Percentiles rank a stretch among this genome's conserved stretches.
These are phyloP conservation scores for Drosophila mercatorum DNA, from an alignment of 2,888 invertebrate species.

Conservation along the genomic window DNA sequence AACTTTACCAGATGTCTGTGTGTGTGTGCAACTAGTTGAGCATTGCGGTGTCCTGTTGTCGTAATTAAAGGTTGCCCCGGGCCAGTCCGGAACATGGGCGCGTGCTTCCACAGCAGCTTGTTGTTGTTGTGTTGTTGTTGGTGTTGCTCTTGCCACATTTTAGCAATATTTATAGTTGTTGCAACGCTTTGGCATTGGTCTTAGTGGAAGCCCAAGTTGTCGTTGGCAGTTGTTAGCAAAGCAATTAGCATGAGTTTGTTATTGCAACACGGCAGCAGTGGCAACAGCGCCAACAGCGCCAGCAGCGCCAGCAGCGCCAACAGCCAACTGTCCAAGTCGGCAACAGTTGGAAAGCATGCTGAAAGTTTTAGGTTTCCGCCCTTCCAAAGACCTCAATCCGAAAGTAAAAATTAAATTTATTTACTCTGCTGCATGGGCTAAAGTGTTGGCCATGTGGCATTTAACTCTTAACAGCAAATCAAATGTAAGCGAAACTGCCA, in stretches of 20 bases:
- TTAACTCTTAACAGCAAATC: constrained; percentile 65
- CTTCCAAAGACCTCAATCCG: constrained; percentile 18
- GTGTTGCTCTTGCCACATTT: constrained; percentile 48
- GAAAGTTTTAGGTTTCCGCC: constrained; percentile 50
- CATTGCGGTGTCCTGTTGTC: constrained; percentile 54
- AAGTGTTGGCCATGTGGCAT: constrained; percentile 67
- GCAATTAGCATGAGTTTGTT: constrained; percentile 79
- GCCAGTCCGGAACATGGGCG: constrained; percentile 37
- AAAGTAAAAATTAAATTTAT: constrained; percentile 73
- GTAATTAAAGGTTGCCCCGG: constrained; percentile 72
- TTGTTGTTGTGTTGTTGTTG: constrained; percentile 21
- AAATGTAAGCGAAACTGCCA: constrained; percentile 57
- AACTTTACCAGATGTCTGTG: constrained; percentile 27
- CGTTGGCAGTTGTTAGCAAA: constrained; percentile 75
- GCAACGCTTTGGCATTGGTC: constrained; percentile 54
- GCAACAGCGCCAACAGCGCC: background rate
- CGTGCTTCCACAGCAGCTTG: constrained; percentile 34
- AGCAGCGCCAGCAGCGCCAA: constrained; percentile 23
- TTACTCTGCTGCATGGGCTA: constrained; percentile 58
- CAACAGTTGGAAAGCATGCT: constrained; percentile 40
- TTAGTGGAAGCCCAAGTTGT: constrained; percentile 59
- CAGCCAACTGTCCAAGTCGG: constrained; percentile 29
- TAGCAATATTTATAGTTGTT: constrained; percentile 72
- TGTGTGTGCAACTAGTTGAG: constrained; percentile 52
- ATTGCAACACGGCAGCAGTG: constrained; percentile 53